Evolutionary conservation across 1,140 invertebrate species (phyloP).

Genomic region (Dinothrombium tinctorium): DNA sequence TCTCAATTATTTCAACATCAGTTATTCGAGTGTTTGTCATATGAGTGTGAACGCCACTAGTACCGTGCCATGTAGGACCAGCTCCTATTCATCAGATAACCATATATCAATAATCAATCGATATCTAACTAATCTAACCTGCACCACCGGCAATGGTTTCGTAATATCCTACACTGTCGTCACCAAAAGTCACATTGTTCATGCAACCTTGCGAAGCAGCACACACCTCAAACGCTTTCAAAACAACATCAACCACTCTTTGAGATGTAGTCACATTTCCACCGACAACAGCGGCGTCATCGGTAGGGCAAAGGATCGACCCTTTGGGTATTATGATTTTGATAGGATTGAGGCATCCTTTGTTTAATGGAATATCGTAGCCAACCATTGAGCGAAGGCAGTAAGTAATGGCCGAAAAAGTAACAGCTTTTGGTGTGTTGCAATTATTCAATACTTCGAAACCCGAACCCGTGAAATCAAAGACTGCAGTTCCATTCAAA

Average conservation of each 20-base stretch:
- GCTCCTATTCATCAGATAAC: conserved; percentile 20
- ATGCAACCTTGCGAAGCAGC: conserved; percentile 96
- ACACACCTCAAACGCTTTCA: conserved; percentile 69
- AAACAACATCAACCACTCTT: conserved; percentile 82
- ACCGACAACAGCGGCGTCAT: conserved; percentile 85
- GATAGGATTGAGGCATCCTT: conserved; percentile 77
- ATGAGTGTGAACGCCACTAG: conserved; percentile 79
- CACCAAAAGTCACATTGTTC: conserved; percentile 96
- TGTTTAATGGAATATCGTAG: conserved; percentile 88
- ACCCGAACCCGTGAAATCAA: conserved; percentile 74
- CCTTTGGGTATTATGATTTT: conserved; percentile 59
- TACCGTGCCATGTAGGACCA: conserved; percentile 71
- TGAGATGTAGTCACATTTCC: conserved; percentile 97
- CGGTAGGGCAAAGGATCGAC: conserved; percentile 64
- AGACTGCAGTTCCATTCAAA: conserved; percentile 50
- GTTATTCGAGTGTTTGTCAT: conserved; percentile 99
- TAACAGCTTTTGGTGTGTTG: conserved; percentile 87
- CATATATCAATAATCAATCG: not conserved
- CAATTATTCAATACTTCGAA: conserved; percentile 85
- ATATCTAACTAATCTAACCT: conserved; percentile 49
- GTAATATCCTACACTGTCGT: conserved; percentile 77
- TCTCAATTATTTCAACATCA: conserved; percentile 86
- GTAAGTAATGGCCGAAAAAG: conserved; percentile 87
- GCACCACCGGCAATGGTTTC: conserved; percentile 96
- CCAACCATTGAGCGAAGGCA: conserved; percentile 94